phyloP scores from a whole-genome alignment of 2,797 vertebrate species.

The Helicolenus hilgendorfi region DNA sequence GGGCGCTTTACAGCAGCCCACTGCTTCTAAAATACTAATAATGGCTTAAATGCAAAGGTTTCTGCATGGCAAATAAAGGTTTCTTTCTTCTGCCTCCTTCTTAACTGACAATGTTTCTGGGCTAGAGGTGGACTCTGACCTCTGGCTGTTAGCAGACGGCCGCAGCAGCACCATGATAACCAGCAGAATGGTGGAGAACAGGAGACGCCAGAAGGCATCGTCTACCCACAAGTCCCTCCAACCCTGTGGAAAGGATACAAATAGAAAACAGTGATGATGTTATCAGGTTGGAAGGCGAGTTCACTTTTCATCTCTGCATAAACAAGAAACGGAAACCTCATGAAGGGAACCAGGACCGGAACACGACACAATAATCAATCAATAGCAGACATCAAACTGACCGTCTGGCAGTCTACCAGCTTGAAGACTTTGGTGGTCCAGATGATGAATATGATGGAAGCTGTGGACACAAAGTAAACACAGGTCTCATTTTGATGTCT shows the following conservation, averaged over 20 bases:
- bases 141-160: conserved; percentile 97
- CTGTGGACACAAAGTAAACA: conserved; percentile 83
- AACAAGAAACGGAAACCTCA: not conserved
- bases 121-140: conserved; percentile 81
- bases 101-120: too few relatives aligned
- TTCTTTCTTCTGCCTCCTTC: too few relatives aligned
- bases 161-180: conserved; percentile 98
- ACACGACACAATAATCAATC: not conserved
- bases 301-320: conserved; percentile 5
- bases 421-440: conserved; percentile 98
- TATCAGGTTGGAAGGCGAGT: not conserved
- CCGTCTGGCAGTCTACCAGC: conserved; percentile 96
- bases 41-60: too few relatives aligned
- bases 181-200: conserved; percentile 98
- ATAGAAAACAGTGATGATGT: not conserved
- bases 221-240: conserved; percentile 98
- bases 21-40: too few relatives aligned
- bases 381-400: conserved; percentile 80
- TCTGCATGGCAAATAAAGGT: too few relatives aligned
- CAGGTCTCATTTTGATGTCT: not conserved
- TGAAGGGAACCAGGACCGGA: not conserved
- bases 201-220: conserved; percentile 97
- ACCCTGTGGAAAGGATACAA: conserved; percentile 85
- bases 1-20: too few relatives aligned
- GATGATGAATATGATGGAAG: conserved; percentile 97